A percentile compares a stretch with the other conserved stretches of the same genome.
These are phyloP conservation scores for Drepana falcataria DNA, from an alignment of 2,888 invertebrate species.

Conservation along the genomic window DNA sequence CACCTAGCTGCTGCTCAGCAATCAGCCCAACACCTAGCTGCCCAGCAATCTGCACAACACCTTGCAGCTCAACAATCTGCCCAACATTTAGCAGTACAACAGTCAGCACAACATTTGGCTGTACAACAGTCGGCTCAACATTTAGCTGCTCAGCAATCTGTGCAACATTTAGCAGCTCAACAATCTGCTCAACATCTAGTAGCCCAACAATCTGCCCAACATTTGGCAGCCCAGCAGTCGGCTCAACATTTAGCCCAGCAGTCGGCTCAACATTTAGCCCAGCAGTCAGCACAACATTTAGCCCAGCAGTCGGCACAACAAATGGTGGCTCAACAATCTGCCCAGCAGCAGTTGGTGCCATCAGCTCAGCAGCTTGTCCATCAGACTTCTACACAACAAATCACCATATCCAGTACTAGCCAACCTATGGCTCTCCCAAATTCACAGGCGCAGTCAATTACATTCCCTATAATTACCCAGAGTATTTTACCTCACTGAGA, in stretches of 20 bases:
- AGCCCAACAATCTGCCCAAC: constrained; percentile 34
- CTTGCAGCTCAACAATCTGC: constrained; percentile 49
- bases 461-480: constrained; percentile 73
- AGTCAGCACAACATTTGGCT: constrained; percentile 47
- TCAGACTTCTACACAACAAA: constrained; percentile 70
- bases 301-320: constrained; percentile 52
- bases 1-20: constrained; percentile 55
- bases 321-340: constrained; percentile 56
- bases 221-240: constrained; percentile 39
- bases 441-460: constrained; percentile 66
- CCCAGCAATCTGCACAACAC: constrained; percentile 41
- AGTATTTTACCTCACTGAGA: constrained; percentile 65
- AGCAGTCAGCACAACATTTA: constrained; percentile 57
- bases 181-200: constrained; percentile 51
- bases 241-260: constrained; percentile 47
- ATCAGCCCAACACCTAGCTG: constrained; percentile 45
- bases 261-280: constrained; percentile 43
- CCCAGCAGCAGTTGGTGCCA: constrained; percentile 63
- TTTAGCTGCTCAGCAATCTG: constrained; percentile 32
- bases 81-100: constrained; percentile 48
- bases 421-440: constrained; percentile 69
- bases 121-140: constrained; percentile 48
- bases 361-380: constrained; percentile 64
- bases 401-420: constrained; percentile 70
- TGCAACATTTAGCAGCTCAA: constrained; percentile 40